Base-by-base conservation (phyloP, 2,888 invertebrate species). In the Monopis laevigella region DNA sequence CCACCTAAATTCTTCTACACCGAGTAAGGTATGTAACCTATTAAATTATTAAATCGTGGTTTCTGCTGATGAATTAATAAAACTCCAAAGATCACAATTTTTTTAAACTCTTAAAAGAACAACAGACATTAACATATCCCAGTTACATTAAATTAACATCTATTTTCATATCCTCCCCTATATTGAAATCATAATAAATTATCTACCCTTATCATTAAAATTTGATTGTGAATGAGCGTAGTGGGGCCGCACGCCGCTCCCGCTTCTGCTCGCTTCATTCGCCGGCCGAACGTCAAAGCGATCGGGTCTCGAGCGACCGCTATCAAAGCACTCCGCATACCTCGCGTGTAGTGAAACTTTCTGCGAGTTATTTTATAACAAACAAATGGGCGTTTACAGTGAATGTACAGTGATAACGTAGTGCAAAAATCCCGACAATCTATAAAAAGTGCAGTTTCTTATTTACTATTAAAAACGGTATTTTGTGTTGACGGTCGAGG, bases 371-470 rank as follows among this genome's bases (percentile, higher is more conserved):
- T 59, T 62, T 60, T 56, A 62, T 61, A 55, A 58, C 65, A 58
- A 65, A 67, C 75, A 72, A 74, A 77, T 74, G 72, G 62, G 65
- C 68, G 55, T 62, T 59, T 58, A 71, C 58, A 74, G 78, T 80
- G 78, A 66, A 72, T 13, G 27, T 26, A 38, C 11, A 16, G 39
- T 39, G 35, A 35, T 30, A 30, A 30, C 35, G 18, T 19, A 35
- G 35, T 35, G 35, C 11, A 14, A 14, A 30, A 30, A 16, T 30
- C 14, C 30, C 30, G 30, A 18, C 14, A 11, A 29, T 18, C 11
- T 11, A 18, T 18, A 19, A 35, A 35, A 35, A 35, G 35, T 35
- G 35, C 35, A 18, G 18, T 35, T 35, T 35, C 18, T 3, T 35
- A 19, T n/a, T n/a, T n/a, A n/a, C n/a, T n/a, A n/a, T n/a, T n/a